These are phyloP conservation scores for Synergus gifuensis DNA, from an alignment of 2,888 invertebrate species.

Conservation along the genomic window DNA sequence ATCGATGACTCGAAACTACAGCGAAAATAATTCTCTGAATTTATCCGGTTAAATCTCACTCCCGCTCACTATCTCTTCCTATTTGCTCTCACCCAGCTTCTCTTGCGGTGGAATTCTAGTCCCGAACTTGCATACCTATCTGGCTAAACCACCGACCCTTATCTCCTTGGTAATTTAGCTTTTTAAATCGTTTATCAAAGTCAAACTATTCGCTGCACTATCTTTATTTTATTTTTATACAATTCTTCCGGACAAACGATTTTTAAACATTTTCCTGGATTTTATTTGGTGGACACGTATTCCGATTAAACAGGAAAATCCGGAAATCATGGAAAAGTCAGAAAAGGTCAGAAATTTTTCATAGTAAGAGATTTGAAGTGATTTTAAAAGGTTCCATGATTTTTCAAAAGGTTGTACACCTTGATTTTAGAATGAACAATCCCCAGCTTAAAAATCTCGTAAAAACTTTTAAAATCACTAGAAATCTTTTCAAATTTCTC, in stretches of 20 bases:
- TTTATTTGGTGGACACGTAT: background rate
- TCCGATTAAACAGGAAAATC: no score
- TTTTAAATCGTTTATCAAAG: slow-evolving; percentile 36
- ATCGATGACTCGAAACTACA: slow-evolving; percentile 64
- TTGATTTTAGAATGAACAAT: no score
- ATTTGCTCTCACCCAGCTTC: slow-evolving; percentile 37
- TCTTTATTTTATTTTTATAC: slow-evolving; percentile 8
- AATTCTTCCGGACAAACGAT: background rate
- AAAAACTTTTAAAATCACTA: no score
- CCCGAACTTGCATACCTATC: slow-evolving; percentile 37
- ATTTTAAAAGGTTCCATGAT: no score
- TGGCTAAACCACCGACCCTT: slow-evolving; percentile 30
- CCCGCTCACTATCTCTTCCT: slow-evolving; percentile 35
- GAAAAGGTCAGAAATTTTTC: no score
- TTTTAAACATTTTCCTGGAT: background rate
- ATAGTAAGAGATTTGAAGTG: no score
- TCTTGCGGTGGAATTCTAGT: slow-evolving; percentile 18
- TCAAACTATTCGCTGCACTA: background rate
- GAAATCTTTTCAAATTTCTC: no score
- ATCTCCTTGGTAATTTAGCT: slow-evolving; percentile 34
- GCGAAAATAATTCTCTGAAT: slow-evolving; percentile 68
- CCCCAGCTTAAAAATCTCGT: no score
- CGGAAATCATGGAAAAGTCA: no score
- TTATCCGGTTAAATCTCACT: slow-evolving; percentile 56
- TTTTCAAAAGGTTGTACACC: no score